These are phyloP conservation scores for Coilia nasus DNA, from an alignment of 2,797 vertebrate species.

Conservation along the genomic window DNA sequence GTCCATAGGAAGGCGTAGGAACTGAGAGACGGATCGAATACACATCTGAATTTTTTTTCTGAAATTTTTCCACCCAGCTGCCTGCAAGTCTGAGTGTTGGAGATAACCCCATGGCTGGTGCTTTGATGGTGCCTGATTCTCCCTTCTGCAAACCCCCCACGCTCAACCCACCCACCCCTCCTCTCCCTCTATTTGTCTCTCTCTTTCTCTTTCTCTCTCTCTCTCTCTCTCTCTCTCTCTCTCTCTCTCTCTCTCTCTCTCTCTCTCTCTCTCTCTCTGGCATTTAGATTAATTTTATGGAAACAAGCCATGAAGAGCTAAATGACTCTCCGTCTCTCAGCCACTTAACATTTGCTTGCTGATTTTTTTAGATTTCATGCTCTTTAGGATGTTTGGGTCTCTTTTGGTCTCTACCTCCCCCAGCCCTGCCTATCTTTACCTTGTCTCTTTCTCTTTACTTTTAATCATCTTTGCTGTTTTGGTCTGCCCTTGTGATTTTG, in stretches of 20 bases:
- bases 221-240: conserved; percentile 56
- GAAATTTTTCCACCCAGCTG: not conserved
- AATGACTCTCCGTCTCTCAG: conserved; percentile 50
- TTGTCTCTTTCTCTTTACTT: conserved; percentile 19
- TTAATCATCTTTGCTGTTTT: not conserved
- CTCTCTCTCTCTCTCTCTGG: conserved; percentile 56
- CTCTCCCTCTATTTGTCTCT: not conserved
- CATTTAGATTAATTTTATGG: conserved; percentile 71
- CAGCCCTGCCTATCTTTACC: not conserved
- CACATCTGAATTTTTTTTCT: not conserved
- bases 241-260: not conserved
- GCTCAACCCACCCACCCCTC: not conserved
- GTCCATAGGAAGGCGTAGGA: not conserved
- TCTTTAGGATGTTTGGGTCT: conserved; percentile 28
- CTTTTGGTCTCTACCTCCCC: conserved; percentile 21
- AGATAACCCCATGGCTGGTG: conserved; percentile 19
- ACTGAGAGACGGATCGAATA: not conserved
- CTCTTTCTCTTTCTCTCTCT: conserved; percentile 52
- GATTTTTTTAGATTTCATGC: conserved; percentile 52
- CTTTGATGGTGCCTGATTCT: conserved; percentile 15
- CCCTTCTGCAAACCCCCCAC: not conserved
- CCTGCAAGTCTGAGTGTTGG: conserved; percentile 16
- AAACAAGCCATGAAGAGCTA: conserved; percentile 59
- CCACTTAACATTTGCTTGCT: conserved; percentile 71
- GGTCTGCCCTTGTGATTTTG: not conserved